Percentiles rank a stretch among this genome's conserved stretches.
phyloP scores from a whole-genome alignment of 2,888 invertebrate genomes.

The Diarsia dahlii region DNA sequence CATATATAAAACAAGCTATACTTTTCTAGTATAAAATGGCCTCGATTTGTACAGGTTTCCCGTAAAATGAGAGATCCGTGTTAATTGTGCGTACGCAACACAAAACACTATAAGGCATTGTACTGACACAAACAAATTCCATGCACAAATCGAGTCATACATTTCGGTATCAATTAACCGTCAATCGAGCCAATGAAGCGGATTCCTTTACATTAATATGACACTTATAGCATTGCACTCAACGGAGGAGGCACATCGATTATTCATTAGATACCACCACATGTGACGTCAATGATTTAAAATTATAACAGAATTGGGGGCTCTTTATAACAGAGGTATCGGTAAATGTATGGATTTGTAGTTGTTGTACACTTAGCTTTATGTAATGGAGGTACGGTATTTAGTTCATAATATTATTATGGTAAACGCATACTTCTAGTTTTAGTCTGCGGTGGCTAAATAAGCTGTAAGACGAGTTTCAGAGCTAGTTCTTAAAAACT shows the following conservation, averaged over 20 bases:
- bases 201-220: slow-evolving; percentile 30
- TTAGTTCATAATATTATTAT: neutral
- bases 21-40: too few relatives aligned
- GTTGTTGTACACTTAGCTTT: slow-evolving; percentile 5
- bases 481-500: neutral
- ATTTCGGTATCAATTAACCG: slow-evolving; percentile 40
- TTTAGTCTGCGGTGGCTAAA: neutral
- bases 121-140: neutral
- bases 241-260: slow-evolving; percentile 40
- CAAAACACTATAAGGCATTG: neutral
- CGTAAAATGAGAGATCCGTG: too few relatives aligned
- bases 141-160: slow-evolving; percentile 20
- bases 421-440: neutral
- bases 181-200: slow-evolving; percentile 47
- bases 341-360: slow-evolving; percentile 25
- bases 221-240: slow-evolving; percentile 28
- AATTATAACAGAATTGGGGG: too few relatives aligned
- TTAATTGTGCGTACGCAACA: too few relatives aligned
- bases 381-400: slow-evolving; percentile 1
- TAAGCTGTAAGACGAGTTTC: neutral
- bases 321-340: slow-evolving; percentile 25
- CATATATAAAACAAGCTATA: too few relatives aligned
- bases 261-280: slow-evolving; percentile 34
- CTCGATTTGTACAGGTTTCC: too few relatives aligned
- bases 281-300: slow-evolving; percentile 45